Evolutionary conservation across 1,140 invertebrate genomes (phyloP).

Genomic region (Paraescarpia echinospica): DNA sequence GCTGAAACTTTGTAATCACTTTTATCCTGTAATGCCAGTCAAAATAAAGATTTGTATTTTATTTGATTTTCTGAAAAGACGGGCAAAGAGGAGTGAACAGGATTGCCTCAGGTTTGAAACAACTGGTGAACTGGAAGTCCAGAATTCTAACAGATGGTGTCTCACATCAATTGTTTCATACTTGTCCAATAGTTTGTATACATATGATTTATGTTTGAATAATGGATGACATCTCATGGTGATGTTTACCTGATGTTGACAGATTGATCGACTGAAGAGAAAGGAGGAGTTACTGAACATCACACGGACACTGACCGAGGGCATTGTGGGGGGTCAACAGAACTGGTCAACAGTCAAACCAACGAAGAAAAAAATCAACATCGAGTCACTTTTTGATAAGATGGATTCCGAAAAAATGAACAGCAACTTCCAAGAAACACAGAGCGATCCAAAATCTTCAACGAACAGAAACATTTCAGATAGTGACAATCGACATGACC

Average conservation of each 20-base stretch:
- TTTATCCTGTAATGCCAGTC: too few species aligned
- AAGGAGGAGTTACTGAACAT: conserved; percentile 75
- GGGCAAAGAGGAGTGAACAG: too few species aligned
- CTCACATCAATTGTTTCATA: too few species aligned
- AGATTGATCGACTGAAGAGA: conserved; percentile 78
- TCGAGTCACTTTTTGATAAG: conserved; percentile 28
- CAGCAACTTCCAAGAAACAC: background rate
- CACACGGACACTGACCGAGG: conserved; percentile 70
- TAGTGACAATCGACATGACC: background rate
- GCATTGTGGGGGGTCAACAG: conserved; percentile 51
- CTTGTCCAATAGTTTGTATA: too few species aligned
- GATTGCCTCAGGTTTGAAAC: too few species aligned
- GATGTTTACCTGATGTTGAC: conserved; percentile 35
- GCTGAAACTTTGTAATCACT: too few species aligned
- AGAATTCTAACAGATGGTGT: too few species aligned
- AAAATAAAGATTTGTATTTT: too few species aligned
- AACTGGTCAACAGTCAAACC: conserved; percentile 24
- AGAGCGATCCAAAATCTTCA: background rate
- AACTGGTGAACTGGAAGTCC: too few species aligned
- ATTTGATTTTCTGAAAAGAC: too few species aligned
- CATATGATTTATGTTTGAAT: background rate
- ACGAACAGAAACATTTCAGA: background rate
- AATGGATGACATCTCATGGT: background rate
- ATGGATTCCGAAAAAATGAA: conserved; percentile 16
- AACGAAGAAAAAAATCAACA: conserved; percentile 21